Evolutionary conservation across 2,888 invertebrate species (phyloP).

Genomic region (Tubulanus polymorphus): DNA sequence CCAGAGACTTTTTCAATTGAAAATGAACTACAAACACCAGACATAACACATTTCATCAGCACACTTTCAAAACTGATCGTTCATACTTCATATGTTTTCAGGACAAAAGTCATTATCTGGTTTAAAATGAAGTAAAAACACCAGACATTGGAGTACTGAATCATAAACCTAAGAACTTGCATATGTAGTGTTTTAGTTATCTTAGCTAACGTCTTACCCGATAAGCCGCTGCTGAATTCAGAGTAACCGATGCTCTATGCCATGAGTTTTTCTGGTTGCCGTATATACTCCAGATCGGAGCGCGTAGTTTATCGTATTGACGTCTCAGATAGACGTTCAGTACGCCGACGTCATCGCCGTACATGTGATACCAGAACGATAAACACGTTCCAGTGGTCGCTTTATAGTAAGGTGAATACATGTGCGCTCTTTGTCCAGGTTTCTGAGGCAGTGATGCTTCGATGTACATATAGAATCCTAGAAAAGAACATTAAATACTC

Average conservation of each 20-base stretch:
- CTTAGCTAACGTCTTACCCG: no score
- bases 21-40: no score
- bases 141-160: no score
- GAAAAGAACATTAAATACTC: conserved; percentile 3
- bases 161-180: no score
- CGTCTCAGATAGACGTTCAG: conserved; percentile 23
- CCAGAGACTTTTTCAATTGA: no score
- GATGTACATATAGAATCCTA: conserved; percentile 4
- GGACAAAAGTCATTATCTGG: no score
- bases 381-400: conserved; percentile 14
- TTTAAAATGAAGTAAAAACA: no score
- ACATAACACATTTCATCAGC: no score
- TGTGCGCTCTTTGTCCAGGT: conserved; percentile 57
- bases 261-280: conserved; percentile 39
- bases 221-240: no score
- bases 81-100: no score
- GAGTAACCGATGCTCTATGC: conserved; percentile 29
- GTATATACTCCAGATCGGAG: conserved; percentile 26
- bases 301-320: conserved; percentile 27
- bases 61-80: no score
- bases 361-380: conserved; percentile 28
- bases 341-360: conserved; percentile 30
- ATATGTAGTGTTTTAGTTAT: no score
- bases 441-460: conserved; percentile 31
- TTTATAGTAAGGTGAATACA: conserved; percentile 28